Evolutionary conservation across 2,888 invertebrate genomes (phyloP).

Genomic region (Alsophila aescularia): DNA sequence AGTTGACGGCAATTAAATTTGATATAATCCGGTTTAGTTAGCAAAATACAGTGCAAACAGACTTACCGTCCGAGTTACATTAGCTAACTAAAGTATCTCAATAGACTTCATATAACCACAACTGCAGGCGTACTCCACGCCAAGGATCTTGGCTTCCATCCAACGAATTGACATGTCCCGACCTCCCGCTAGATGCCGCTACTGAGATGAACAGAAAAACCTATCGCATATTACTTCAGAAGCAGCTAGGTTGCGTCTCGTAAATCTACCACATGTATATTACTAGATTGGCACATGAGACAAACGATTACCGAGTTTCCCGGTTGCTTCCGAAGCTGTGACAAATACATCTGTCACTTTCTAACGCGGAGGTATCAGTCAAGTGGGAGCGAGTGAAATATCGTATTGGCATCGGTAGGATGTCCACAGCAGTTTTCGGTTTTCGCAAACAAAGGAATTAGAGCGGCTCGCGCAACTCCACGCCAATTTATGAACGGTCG

Average conservation of each 20-base stretch:
- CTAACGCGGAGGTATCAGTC: conserved; percentile 65
- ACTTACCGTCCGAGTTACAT: conserved; percentile 32
- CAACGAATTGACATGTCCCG: conserved; percentile 58
- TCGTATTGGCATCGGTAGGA: conserved; percentile 62
- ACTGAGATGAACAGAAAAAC: conserved; percentile 43
- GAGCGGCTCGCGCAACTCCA: conserved; percentile 67
- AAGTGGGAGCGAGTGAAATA: conserved; percentile 75
- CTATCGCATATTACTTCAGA: conserved; percentile 47
- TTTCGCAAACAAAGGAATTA: conserved; percentile 81
- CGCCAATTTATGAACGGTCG: conserved; percentile 73
- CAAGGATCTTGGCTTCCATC: conserved; percentile 69
- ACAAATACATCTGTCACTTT: conserved; percentile 70
- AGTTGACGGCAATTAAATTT: conserved; percentile 32
- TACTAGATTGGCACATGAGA: conserved; percentile 51
- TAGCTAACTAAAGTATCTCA: conserved; percentile 45
- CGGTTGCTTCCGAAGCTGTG: conserved; percentile 34
- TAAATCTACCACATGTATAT: conserved; percentile 57
- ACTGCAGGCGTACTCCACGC: conserved; percentile 54
- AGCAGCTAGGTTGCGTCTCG: conserved; percentile 49
- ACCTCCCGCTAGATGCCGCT: conserved; percentile 64
- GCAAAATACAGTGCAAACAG: conserved; percentile 37
- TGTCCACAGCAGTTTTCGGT: conserved; percentile 74
- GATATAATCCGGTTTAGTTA: conserved; percentile 11
- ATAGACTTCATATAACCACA: conserved; percentile 31
- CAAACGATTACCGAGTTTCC: conserved; percentile 58